These are phyloP conservation scores for Drosophila macrospina DNA, from an alignment of 2,888 invertebrate species.

Conservation along the genomic window DNA sequence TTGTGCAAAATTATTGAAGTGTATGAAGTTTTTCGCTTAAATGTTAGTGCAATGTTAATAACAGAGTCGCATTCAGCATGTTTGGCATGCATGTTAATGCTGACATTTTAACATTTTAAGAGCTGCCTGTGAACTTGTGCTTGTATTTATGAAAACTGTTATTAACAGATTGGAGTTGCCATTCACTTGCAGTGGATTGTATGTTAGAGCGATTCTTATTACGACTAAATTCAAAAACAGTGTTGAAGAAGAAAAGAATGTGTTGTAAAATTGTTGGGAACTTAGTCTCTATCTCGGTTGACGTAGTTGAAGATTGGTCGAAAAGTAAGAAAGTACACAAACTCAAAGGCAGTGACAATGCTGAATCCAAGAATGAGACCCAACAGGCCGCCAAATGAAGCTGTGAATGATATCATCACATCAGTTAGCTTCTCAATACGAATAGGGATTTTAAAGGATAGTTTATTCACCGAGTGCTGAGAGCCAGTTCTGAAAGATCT, in stretches of 20 bases:
- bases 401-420: constrained; percentile 83
- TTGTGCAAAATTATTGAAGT: background rate
- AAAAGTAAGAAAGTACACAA: constrained; percentile 88
- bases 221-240: no score
- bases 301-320: constrained; percentile 86
- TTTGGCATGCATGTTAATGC: background rate
- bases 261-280: background rate
- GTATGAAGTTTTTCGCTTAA: background rate
- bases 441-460: background rate
- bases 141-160: no score
- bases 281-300: constrained; percentile 57
- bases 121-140: background rate
- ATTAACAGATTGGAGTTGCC: background rate
- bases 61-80: background rate
- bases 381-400: constrained; percentile 90
- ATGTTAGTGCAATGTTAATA: constrained; percentile 6
- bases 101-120: background rate
- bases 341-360: constrained; percentile 89
- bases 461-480: constrained; percentile 87
- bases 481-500: constrained; percentile 90
- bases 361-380: constrained; percentile 90
- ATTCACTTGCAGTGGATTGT: background rate
- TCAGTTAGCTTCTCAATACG: background rate
- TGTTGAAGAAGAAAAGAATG: no score
- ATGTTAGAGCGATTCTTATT: no score